Conservation (phyloP, 2,113 vertebrate species). For the Seriola rivoliana region DNA sequence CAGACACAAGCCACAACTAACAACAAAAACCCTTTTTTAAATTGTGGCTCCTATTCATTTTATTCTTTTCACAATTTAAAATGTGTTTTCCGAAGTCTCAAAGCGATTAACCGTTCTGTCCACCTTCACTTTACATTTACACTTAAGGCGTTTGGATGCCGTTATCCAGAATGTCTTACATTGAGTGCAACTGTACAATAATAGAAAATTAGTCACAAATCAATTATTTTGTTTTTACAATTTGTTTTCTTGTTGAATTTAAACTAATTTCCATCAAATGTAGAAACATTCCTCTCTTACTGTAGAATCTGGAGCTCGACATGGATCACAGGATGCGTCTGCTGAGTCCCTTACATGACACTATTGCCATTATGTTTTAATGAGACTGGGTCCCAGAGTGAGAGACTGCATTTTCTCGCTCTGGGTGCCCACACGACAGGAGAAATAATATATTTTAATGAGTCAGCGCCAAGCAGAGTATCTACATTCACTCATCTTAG, state of each 20-base stretch:
- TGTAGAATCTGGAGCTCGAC: conserved; percentile 40
- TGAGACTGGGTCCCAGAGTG: conserved; percentile 57
- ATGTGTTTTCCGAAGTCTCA: neutral
- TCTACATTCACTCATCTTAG: conserved; percentile 27
- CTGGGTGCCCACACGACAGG: conserved; percentile 37
- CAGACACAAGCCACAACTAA: neutral
- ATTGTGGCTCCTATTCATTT: neutral
- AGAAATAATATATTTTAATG: conserved; percentile 69
- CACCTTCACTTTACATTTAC: neutral
- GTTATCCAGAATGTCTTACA: neutral
- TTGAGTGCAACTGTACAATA: neutral
- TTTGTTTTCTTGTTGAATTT: conserved; percentile 21
- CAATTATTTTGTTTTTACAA: neutral
- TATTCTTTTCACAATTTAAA: neutral
- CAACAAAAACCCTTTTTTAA: neutral
- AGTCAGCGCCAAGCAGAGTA: conserved; percentile 30
- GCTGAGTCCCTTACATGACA: conserved; percentile 54
- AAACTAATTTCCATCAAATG: conserved; percentile 34
- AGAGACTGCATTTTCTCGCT: conserved; percentile 38
- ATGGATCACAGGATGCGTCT: conserved; percentile 32
- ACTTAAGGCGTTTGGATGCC: neutral
- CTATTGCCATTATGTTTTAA: conserved; percentile 66
- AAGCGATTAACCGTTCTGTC: neutral
- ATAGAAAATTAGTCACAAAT: neutral
- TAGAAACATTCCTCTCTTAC: conserved; percentile 25